Evolutionary conservation across 23 tunicate genomes (phyloP).

Genomic region (Halocynthia roretzi): DNA sequence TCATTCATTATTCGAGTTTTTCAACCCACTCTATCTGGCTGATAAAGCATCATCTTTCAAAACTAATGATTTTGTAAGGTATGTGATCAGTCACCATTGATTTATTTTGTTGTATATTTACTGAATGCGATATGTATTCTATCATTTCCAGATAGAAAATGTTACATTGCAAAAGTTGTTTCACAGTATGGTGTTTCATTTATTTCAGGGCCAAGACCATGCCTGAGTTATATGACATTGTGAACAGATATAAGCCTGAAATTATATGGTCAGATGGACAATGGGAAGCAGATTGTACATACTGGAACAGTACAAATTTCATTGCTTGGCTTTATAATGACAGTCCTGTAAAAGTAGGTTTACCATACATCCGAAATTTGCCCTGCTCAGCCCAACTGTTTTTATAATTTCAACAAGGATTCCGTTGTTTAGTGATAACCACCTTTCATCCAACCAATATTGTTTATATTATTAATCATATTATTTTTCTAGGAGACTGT

Average conservation of each 20-base stretch:
- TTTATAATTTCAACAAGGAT: no score
- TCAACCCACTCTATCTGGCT: conserved; percentile 43
- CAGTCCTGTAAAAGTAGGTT: conserved; percentile 85
- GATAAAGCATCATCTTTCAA: conserved; percentile 39
- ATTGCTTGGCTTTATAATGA: conserved; percentile 89
- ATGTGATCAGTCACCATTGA: background rate
- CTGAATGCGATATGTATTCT: background rate
- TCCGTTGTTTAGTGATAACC: no score
- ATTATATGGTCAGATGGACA: conserved; percentile 93
- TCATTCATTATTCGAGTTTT: conserved; percentile 77
- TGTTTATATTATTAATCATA: no score
- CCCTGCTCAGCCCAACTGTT: no score
- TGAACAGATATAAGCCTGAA: conserved; percentile 75
- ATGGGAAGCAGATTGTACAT: conserved; percentile 35
- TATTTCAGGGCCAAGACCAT: conserved; percentile 33
- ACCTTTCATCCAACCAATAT: no score
- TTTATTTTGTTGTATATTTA: background rate
- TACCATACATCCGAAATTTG: no score
- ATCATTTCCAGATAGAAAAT: no score
- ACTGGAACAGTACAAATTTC: conserved; percentile 70
- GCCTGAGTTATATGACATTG: conserved; percentile 93
- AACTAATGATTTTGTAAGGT: conserved; percentile 70
- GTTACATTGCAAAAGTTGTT: no score
- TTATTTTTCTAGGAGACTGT: conserved; percentile 73
- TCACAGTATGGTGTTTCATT: no score